Percentiles rank a stretch among this genome's conserved stretches.
phyloP scores from a whole-genome alignment of 2,113 vertebrate species.

The Oreocharis arfaki region DNA sequence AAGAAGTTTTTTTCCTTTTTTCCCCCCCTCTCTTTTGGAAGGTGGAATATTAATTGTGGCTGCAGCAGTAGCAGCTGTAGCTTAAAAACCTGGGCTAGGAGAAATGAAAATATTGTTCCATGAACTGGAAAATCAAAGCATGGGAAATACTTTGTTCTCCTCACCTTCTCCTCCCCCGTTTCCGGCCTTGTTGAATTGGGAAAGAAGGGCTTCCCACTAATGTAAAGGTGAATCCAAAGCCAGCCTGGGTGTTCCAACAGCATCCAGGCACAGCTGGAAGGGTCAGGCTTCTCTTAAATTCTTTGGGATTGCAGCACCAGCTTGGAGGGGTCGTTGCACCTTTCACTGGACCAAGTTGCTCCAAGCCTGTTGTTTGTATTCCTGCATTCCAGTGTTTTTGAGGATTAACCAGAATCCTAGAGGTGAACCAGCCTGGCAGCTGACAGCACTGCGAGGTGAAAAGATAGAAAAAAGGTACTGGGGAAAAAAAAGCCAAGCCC shows the following conservation, averaged over 20 bases:
- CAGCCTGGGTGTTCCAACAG: background rate
- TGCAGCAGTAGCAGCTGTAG: background rate
- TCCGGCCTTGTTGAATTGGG: background rate
- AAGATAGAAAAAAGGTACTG: background rate
- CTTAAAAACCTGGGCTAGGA: background rate
- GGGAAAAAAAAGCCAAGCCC: background rate
- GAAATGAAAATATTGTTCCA: slow-evolving; percentile 13
- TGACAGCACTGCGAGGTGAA: background rate
- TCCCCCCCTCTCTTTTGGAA: background rate
- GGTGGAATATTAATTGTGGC: slow-evolving; percentile 27
- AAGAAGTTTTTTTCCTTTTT: background rate
- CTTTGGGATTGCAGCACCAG: background rate
- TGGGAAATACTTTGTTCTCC: background rate
- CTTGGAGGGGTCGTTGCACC: background rate
- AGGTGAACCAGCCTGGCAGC: background rate
- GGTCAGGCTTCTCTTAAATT: background rate
- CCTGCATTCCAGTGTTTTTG: background rate
- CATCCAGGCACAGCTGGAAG: background rate
- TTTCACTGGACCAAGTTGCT: background rate
- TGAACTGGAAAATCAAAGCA: background rate
- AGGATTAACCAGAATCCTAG: background rate
- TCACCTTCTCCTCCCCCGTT: background rate
- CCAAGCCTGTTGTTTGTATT: background rate
- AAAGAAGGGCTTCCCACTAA: background rate
- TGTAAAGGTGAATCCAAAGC: background rate